phyloP scores from a whole-genome alignment of 2,113 vertebrate species.

The Rallus limicola region DNA sequence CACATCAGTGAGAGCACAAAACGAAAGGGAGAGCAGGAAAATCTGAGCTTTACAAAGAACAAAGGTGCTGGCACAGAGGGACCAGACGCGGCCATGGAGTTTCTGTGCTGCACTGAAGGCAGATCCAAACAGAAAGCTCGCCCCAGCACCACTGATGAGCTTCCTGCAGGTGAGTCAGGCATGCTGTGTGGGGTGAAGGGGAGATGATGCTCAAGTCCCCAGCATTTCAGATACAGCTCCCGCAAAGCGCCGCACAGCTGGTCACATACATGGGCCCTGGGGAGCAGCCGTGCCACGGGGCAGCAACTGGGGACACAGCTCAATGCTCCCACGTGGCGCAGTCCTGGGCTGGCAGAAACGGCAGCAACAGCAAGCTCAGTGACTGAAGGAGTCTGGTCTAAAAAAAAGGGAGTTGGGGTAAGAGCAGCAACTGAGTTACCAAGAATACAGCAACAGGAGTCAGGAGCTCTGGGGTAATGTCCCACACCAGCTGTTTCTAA shows the following conservation, averaged over 20 bases:
- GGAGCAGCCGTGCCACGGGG: neutral
- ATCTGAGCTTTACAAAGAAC: neutral
- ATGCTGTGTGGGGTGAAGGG: rapidly evolving
- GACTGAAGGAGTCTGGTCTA: neutral
- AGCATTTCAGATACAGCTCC: neutral
- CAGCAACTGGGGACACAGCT: neutral
- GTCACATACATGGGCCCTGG: neutral
- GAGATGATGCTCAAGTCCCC: neutral
- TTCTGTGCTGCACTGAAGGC: neutral
- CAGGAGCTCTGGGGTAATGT: neutral
- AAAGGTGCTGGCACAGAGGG: neutral
- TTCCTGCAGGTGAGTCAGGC: neutral
- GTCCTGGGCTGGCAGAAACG: neutral
- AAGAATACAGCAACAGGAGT: neutral
- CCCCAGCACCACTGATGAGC: neutral
- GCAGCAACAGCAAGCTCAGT: neutral
- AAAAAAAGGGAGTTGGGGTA: neutral
- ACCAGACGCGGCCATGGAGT: neutral
- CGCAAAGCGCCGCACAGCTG: neutral
- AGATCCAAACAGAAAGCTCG: neutral
- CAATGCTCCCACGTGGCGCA: neutral
- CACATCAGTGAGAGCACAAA: neutral
- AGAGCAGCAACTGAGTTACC: neutral
- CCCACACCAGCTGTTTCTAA: neutral
- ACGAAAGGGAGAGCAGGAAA: neutral